Evolutionary conservation across 2,888 invertebrate species (phyloP).

Genomic region (Drosophila kambysellisi): DNA sequence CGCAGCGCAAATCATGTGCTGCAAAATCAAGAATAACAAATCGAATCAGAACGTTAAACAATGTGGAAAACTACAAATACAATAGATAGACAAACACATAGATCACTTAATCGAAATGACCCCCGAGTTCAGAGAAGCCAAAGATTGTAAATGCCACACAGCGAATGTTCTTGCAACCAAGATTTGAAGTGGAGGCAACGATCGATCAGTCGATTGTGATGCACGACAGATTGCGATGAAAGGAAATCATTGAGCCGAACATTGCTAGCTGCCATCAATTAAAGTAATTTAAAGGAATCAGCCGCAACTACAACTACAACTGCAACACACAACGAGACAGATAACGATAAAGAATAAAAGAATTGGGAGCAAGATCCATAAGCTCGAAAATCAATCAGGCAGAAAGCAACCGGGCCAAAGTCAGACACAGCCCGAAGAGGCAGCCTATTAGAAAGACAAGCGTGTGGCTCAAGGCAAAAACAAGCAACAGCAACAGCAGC

Average conservation of each 20-base stretch:
- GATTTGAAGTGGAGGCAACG: conserved; percentile 24
- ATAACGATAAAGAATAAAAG: conserved; percentile 39
- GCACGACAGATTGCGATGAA: conserved; percentile 76
- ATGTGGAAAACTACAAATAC: conserved; percentile 41
- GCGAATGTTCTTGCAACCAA: conserved; percentile 1
- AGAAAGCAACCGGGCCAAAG: conserved; percentile 55
- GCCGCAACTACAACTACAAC: conserved; percentile 37
- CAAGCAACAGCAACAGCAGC: conserved; percentile 23
- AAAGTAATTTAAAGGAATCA: conserved; percentile 81
- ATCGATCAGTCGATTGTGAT: conserved; percentile 43
- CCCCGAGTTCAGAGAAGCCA: conserved; percentile 22
- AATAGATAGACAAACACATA: conserved; percentile 3
- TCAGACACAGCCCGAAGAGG: conserved; percentile 18
- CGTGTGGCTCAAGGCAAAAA: conserved; percentile 35
- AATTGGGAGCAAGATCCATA: conserved; percentile 58
- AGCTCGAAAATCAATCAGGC: conserved; percentile 77
- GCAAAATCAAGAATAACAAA: conserved; percentile 27
- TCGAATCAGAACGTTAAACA: conserved; percentile 36
- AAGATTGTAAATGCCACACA: conserved; percentile 35
- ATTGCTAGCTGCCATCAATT: conserved; percentile 71
- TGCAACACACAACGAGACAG: conserved; percentile 5
- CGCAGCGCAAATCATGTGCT: conserved; percentile 57
- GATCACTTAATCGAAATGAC: conserved; percentile 62
- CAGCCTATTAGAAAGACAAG: conserved; percentile 71
- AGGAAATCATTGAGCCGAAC: conserved; percentile 68